Evolutionary conservation across 92 coral and sea anemone species (phyloP), one percentile per base, ranked within the genome.

Genomic region (Galaxea fascicularis): DNA sequence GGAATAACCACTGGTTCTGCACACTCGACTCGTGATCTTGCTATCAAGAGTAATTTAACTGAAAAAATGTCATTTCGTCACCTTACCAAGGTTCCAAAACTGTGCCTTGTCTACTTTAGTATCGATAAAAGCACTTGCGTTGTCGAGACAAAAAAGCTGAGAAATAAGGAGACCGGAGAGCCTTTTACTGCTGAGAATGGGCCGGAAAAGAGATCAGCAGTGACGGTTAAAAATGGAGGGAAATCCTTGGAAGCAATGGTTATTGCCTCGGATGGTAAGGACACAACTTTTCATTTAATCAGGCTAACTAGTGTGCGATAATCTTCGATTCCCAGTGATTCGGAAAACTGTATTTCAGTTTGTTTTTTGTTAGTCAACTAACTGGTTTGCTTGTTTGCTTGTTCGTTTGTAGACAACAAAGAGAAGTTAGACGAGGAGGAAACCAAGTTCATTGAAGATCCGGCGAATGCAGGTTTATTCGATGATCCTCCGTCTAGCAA

Each of bases 11-110:
- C n/a, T n/a, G n/a, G n/a, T n/a, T n/a, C n/a, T n/a, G n/a, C n/a
- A n/a, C n/a, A n/a, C n/a, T n/a, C n/a, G n/a, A n/a, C n/a, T n/a
- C n/a, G n/a, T n/a, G n/a, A n/a, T n/a, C n/a, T n/a, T n/a, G n/a
- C n/a, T n/a, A n/a, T n/a, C n/a, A n/a, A n/a, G n/a, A n/a, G n/a
- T n/a, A n/a, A n/a, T n/a, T n/a, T n/a, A 53, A 10, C 59, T 53
- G 59, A 8, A 53, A 4, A 20, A 46, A 80, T 80, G 85, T 74
- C 85, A 44, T 46, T 80, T 44, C 85, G 65, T 53, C 35, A 46
- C 74, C 85, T 80, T 22, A 80, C 75, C 49, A 80, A 66, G 66
- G 45, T 80, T 80, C 76, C 85, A 80, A 80, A 80, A 80, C 46
- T 64, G 76, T 80, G 85, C 66, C 85, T 80, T 65, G 25, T 80